Base-by-base conservation (phyloP, 1,140 invertebrate genomes). In the Pantala flavescens region DNA sequence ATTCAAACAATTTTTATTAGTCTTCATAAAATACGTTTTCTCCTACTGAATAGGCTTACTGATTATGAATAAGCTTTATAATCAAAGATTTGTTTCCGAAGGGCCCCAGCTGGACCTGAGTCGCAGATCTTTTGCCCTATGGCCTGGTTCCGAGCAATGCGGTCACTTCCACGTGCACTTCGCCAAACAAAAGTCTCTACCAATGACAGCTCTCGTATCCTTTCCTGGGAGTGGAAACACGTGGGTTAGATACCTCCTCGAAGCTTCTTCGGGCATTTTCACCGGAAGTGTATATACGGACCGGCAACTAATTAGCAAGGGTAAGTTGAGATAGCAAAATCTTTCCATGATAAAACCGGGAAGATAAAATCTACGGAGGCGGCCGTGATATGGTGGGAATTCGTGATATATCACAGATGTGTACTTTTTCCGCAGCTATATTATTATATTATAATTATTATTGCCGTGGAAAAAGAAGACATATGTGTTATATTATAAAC, bases 161-260 rank as follows among this genome's bases (percentile, higher is more conserved):
- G 24, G 73, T 3, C 43, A 76, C 11, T 78, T 72, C 23, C 71
- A 36, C 10, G 72, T 77, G 1, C 24, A 73, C 55, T 78, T 78
- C 23, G 75, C 74, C 24, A 75, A 75, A 43, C 70, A 43, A 24
- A 75, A 73, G 55, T 76, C 77, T 23, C 72, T 79, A 42, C 76
- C 80, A 11, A 49, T 76, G n/a, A 78, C 78, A 7, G 80, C 78
- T 43, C 76, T 82, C 0, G 78, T 79, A 0, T 82, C 81, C 9
- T 79, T 78, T 63, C 82, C 81, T 19, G 81, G 82, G 16, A 82
- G 81, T 71, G 82, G 82, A 70, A 83, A 82, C 71, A 83, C 82
- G 0, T 83, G 82, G 82, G 55, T 81, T 0, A 76, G 82, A 19
- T 81, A 81, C 76, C 74, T 83, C 23, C 77, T 83, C 3, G 80